Base-by-base conservation (phyloP, 1,140 invertebrate species). In the Odontomachus brunneus region DNA sequence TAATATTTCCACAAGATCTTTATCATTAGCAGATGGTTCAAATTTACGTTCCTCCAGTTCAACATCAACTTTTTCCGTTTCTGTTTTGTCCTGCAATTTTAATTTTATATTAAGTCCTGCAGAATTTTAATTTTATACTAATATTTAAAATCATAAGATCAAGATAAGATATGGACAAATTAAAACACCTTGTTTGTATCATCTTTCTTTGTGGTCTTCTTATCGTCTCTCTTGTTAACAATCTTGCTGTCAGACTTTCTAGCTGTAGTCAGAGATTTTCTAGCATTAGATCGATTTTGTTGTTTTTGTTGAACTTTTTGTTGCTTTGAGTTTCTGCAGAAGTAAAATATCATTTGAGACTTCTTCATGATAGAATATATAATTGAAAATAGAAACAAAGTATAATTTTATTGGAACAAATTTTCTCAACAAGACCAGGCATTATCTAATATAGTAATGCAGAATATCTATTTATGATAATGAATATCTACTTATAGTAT, bases 1-100 rank as follows among this genome's bases (percentile, higher is more conserved):
- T 83, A 99, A 95, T 95, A 98, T 97, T 90, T 99, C 99, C 2
- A 99, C 98, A 51, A 99, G 95, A 92, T 99, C 99, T 63, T 97
- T 96, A 93, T 99, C 99, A 90, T 97, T 97, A 53, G 98, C 97
- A 83, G 96, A 96, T 57, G 97, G 96, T 92, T 99, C 98, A 95
- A 99, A 99, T 92, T 97, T 97, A 88, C 96, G 96, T 85, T 98
- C 98, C 84, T 97, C 97, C 80, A 97, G 96, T 91, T 97, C 96
- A 53, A 96, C 95, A 88, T 96, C 96, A 33, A 95, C 94, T 88
- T 97, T 96, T 51, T 96, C 96, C 88, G 96, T 94, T n/a, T 96
- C 96, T 24, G 84, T 87, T 84, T 95, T 95, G 80, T 96, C 96
- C 88, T 93, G 60, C 57, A 92, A 59, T 76, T 71, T 62, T 12